A percentile compares a stretch with the other conserved stretches of the same genome.
These are phyloP conservation scores for Patagioenas fasciata DNA, from an alignment of 2,113 vertebrate genomes.

Conservation along the genomic window DNA sequence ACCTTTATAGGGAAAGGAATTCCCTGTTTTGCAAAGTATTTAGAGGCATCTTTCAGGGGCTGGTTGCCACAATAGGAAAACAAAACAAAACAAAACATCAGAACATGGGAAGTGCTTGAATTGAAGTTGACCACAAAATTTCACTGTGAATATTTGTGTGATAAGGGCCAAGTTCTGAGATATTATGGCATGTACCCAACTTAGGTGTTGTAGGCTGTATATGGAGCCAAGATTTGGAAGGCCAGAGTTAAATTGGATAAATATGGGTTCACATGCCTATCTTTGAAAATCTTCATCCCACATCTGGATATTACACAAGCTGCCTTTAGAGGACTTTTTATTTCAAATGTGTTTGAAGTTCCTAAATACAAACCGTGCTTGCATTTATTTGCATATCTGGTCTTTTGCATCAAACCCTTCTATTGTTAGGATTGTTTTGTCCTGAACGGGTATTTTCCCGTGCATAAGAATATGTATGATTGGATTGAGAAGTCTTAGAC, in stretches of 20 bases:
- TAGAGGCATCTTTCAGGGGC: conserved; percentile 77
- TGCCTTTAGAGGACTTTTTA: not conserved
- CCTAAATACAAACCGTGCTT: not conserved
- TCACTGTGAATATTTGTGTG: not conserved
- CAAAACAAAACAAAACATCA: not conserved
- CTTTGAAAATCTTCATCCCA: not conserved
- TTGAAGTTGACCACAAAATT: not conserved
- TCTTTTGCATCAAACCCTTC: not conserved
- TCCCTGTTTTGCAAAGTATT: conserved; percentile 73
- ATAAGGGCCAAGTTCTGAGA: not conserved
- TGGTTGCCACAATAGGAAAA: not conserved
- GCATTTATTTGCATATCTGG: not conserved
- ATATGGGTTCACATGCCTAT: not conserved
- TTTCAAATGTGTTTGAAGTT: not conserved
- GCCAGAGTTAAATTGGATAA: not conserved
- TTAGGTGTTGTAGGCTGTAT: not conserved
- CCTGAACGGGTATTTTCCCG: not conserved
- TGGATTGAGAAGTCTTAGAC: not conserved
- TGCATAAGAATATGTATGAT: not conserved
- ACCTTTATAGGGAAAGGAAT: conserved; percentile 75
- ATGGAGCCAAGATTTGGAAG: not conserved
- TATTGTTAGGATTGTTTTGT: not conserved
- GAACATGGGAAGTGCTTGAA: not conserved
- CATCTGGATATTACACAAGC: not conserved
- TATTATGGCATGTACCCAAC: not conserved